Conservation (phyloP, 1,140 invertebrate genomes). For the Psilanteris sp. region DNA sequence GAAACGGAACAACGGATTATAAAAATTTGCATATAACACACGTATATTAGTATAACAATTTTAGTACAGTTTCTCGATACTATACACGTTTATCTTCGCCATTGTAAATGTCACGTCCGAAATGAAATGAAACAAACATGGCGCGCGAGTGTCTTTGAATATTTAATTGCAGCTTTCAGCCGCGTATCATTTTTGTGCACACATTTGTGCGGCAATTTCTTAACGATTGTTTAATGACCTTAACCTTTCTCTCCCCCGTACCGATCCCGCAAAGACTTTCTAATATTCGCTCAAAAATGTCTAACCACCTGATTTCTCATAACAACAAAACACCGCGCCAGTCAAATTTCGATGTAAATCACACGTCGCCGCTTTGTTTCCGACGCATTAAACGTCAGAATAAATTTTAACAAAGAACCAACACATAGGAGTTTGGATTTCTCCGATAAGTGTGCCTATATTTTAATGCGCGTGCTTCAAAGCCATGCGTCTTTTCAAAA, state of each 20-base stretch:
- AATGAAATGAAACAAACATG: slow-evolving; percentile 29
- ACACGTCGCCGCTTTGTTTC: slow-evolving; percentile 43
- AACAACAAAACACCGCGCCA: slow-evolving; percentile 42
- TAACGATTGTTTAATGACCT: slow-evolving; percentile 67
- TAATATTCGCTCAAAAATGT: slow-evolving; percentile 61
- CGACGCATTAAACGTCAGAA: slow-evolving; percentile 36
- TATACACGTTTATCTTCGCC: slow-evolving; percentile 3
- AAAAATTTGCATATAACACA: no score
- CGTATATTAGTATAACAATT: no score
- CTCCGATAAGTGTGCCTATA: slow-evolving; percentile 35
- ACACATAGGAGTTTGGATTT: slow-evolving; percentile 15
- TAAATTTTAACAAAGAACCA: slow-evolving; percentile 43
- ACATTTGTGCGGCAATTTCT: slow-evolving; percentile 58
- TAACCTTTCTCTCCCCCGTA: slow-evolving; percentile 69
- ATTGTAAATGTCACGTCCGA: slow-evolving; percentile 31
- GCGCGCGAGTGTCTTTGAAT: slow-evolving; percentile 7
- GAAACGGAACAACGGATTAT: no score
- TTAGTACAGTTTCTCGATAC: neutral
- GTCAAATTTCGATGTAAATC: slow-evolving; percentile 50
- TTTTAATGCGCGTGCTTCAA: slow-evolving; percentile 17
- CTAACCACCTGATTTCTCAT: slow-evolving; percentile 46
- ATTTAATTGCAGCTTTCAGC: slow-evolving; percentile 41
- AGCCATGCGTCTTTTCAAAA: slow-evolving; percentile 6
- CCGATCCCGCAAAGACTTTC: slow-evolving; percentile 49
- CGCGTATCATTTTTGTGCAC: slow-evolving; percentile 41